A percentile compares a stretch with the other conserved stretches of the same genome.
Evolutionary conservation across 2,113 vertebrate genomes (phyloP).

Genomic region (Crotalus viridis): DNA sequence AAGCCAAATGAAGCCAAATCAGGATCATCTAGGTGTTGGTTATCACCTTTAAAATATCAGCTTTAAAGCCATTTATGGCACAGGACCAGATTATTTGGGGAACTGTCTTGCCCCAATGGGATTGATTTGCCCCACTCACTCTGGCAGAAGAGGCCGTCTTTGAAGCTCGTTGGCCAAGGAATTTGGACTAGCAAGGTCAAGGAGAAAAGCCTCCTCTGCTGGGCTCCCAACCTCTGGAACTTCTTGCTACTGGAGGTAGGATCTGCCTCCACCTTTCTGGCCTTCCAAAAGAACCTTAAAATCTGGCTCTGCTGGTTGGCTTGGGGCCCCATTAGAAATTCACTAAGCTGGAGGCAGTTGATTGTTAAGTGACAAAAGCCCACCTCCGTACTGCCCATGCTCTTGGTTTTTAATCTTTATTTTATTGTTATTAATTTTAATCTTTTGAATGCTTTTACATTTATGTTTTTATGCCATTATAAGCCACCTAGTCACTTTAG

Average conservation of each 20-base stretch:
- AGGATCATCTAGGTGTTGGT: not conserved
- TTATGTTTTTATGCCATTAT: not conserved
- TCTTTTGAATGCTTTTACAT: not conserved
- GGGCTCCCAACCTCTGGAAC: not conserved
- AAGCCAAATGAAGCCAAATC: not conserved
- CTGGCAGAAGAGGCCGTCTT: not conserved
- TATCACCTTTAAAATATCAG: not conserved
- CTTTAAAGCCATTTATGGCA: not conserved
- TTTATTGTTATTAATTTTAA: not conserved
- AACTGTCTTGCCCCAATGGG: not conserved
- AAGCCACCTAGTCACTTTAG: not conserved
- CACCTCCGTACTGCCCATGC: not conserved
- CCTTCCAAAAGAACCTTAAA: not conserved
- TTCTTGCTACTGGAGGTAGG: not conserved
- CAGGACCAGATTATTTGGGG: not conserved
- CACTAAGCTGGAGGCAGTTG: not conserved
- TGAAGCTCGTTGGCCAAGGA: not conserved
- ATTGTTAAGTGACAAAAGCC: not conserved
- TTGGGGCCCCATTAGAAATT: not conserved
- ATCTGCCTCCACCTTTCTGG: not conserved
- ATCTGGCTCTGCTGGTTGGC: not conserved
- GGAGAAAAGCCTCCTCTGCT: not conserved
- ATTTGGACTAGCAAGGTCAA: not conserved
- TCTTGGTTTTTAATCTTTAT: not conserved
- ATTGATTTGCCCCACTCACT: not conserved